Conservation (phyloP, 1,140 invertebrate genomes). For the Drosophila teissieri region DNA sequence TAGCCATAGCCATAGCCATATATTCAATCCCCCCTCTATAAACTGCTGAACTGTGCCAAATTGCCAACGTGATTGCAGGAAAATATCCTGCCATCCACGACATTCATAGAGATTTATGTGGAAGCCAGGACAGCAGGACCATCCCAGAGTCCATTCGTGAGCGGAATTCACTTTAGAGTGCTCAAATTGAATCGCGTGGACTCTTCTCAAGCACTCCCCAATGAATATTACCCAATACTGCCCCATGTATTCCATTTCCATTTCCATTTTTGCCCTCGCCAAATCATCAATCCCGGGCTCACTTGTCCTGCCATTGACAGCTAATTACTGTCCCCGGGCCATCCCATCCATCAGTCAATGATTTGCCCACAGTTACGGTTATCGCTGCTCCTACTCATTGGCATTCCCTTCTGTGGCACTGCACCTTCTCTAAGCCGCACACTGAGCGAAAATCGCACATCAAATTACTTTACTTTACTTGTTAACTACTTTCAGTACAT, state of each 20-base stretch:
- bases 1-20: constrained; percentile 12
- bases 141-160: constrained; percentile 8
- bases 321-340: constrained; percentile 61
- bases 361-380: constrained; percentile 33
- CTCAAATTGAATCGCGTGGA: constrained; percentile 37
- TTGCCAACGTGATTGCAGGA: constrained; percentile 71
- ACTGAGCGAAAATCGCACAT: neutral
- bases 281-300: constrained; percentile 10
- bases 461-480: too few relatives aligned
- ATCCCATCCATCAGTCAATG: constrained; percentile 38
- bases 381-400: constrained; percentile 3
- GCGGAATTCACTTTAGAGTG: constrained; percentile 47
- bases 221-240: constrained; percentile 27
- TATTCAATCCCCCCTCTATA: constrained; percentile 35
- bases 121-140: constrained; percentile 8
- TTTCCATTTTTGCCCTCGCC: constrained; percentile 5
- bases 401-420: constrained; percentile 3
- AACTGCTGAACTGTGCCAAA: constrained; percentile 76
- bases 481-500: too few relatives aligned
- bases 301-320: constrained; percentile 67
- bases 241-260: too few relatives aligned
- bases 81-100: constrained; percentile 47
- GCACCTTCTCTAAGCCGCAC: constrained; percentile 6
- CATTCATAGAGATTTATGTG: constrained; percentile 60
- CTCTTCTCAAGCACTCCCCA: constrained; percentile 13